Evolutionary conservation across 2,797 vertebrate genomes (phyloP), one percentile per base, ranked within the genome.

Genomic region (Chelonia mydas): DNA sequence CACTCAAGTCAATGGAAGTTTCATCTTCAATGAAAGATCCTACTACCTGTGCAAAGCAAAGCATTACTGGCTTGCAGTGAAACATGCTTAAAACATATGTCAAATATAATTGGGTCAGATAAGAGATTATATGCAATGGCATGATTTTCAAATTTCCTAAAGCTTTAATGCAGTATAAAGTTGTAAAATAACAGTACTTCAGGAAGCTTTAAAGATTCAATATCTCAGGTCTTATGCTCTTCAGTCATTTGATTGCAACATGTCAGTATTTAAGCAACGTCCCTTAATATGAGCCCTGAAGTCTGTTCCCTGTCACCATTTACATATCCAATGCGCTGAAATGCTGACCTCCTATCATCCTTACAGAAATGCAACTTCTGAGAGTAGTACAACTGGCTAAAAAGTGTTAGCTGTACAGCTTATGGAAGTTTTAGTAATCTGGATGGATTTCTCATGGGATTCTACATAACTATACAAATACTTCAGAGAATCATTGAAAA

Each of bases 1-100:
- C 37, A 80, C n/a, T 37, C 47, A 91, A 86, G 49, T 53, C 86
- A 95, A 93, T 54, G 74, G 79, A 91, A 92, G 84, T 83, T 93
- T 90, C 72, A 61, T 72, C 82, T 88, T 95, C 93, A 83, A 59
- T 84, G 55, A 45, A 88, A 88, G 13, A n/a, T 57, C 83, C 85
- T 83, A 76, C 85, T 83, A 76, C 53, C 27, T 83, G 41, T 53
- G 27, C 28, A 25, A 23, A 77, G 81, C 47, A 89, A 90, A 90
- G 11, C 0, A 1, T 1, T 1, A 85, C 10, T 41, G 81, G 19
- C 77, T 81, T 45, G 79, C n/a, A 57, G 50, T 51, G 83, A 59
- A 45, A 21, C 13, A 15, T 1, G 83, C 23, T 57, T 88, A 68
- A 89, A 88, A 88, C 10, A 16, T n/a, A n/a, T 2, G 10, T 23